Evolutionary conservation across 1,140 invertebrate species (phyloP).

Genomic region (Calephelis virginiensis): DNA sequence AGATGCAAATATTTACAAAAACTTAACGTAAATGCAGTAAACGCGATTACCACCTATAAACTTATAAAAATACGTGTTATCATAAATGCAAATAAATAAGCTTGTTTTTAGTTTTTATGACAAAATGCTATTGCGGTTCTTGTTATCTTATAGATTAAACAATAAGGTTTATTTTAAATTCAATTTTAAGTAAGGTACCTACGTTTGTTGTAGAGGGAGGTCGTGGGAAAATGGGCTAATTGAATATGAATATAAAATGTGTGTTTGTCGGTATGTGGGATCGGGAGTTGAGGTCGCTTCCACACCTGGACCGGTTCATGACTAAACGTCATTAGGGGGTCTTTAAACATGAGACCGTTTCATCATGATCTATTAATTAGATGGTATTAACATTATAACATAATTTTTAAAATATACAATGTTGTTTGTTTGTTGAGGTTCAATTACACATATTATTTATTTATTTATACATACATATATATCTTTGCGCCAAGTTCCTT

Average conservation of each 20-base stretch:
- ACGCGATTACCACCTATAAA: neutral
- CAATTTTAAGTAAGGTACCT: neutral
- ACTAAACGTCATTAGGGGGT: slow-evolving; percentile 1
- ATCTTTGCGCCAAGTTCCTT: too few species aligned
- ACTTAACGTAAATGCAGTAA: neutral
- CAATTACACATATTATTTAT: too few species aligned
- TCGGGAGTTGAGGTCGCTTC: slow-evolving; percentile 42
- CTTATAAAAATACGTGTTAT: neutral
- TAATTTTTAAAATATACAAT: too few species aligned
- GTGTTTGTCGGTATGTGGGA: slow-evolving; percentile 45
- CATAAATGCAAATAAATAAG: neutral
- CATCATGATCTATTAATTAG: neutral
- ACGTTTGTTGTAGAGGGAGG: slow-evolving; percentile 31
- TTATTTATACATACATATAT: too few species aligned
- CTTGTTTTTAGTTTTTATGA: slow-evolving; percentile 1
- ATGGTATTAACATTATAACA: neutral
- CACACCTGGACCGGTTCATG: slow-evolving; percentile 54
- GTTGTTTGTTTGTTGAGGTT: too few species aligned
- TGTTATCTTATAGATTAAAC: neutral
- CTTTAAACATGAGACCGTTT: neutral
- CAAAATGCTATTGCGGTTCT: neutral
- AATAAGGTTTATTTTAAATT: slow-evolving; percentile 11
- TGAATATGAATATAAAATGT: slow-evolving; percentile 63
- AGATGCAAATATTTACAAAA: neutral
- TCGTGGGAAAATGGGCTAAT: slow-evolving; percentile 69